phyloP scores from a whole-genome alignment of 1,140 invertebrate genomes.

The Drosophila albomicans region DNA sequence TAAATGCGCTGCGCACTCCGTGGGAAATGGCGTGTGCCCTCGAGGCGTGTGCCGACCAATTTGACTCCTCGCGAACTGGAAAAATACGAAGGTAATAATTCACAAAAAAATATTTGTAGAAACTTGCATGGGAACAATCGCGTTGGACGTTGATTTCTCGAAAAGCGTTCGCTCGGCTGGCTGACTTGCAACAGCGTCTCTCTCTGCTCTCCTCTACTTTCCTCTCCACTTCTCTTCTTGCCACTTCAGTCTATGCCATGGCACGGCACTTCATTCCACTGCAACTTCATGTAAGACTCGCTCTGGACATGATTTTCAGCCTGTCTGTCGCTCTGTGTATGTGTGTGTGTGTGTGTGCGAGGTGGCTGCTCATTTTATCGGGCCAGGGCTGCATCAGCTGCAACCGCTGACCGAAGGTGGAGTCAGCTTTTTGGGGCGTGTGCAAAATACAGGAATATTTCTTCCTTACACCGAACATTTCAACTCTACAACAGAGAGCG shows the following conservation, averaged over 20 bases:
- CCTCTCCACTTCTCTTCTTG: background rate
- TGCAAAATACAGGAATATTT: constrained; percentile 45
- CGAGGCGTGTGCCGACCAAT: constrained; percentile 85
- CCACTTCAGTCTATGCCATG: background rate
- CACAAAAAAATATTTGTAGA: constrained; percentile 84
- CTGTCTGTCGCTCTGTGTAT: constrained; percentile 10
- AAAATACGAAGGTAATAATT: constrained; percentile 84
- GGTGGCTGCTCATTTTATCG: constrained; percentile 56
- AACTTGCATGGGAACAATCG: constrained; percentile 83
- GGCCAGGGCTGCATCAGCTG: constrained; percentile 65
- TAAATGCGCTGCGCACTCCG: constrained; percentile 81
- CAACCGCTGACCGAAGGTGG: constrained; percentile 57
- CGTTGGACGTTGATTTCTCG: constrained; percentile 81
- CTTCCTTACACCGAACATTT: background rate
- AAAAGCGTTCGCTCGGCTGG: constrained; percentile 65
- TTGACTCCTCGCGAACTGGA: constrained; percentile 84
- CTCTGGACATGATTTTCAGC: constrained; percentile 45
- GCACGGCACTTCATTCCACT: constrained; percentile 4
- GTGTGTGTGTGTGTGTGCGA: constrained; percentile 3
- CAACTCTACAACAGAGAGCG: background rate
- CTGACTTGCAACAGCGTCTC: background rate
- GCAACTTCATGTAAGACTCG: constrained; percentile 42
- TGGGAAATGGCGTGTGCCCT: constrained; percentile 85
- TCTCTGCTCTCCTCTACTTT: background rate
- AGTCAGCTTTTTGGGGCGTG: constrained; percentile 71